These are phyloP conservation scores for Rynchops niger DNA, from an alignment of 2,113 vertebrate species.

Conservation along the genomic window DNA sequence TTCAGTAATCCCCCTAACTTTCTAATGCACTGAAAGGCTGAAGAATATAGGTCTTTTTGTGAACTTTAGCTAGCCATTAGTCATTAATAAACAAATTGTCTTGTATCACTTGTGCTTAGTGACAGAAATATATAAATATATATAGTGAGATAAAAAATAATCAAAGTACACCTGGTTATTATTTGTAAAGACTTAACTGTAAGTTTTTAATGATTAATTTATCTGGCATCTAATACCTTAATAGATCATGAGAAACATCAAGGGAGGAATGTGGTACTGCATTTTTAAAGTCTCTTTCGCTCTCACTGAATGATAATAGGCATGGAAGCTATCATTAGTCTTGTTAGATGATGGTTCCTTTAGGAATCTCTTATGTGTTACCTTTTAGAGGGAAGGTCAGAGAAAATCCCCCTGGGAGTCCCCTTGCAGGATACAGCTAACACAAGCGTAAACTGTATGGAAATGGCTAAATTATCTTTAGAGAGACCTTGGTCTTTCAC, in stretches of 20 bases:
- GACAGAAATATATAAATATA: constrained; percentile 73
- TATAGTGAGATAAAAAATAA: constrained; percentile 78
- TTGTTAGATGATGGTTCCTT: constrained; percentile 85
- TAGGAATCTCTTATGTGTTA: constrained; percentile 84
- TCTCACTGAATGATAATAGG: constrained; percentile 85
- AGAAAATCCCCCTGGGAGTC: constrained; percentile 73
- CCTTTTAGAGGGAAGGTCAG: constrained; percentile 83
- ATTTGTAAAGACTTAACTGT: constrained; percentile 85
- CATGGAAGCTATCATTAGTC: constrained; percentile 85
- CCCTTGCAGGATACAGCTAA: constrained; percentile 80
- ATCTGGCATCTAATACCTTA: constrained; percentile 81
- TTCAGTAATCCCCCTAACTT: constrained; percentile 42
- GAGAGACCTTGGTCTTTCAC: constrained; percentile 78
- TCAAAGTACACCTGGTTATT: constrained; percentile 83
- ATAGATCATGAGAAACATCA: constrained; percentile 87
- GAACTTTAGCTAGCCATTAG: constrained; percentile 29
- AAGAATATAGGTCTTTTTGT: constrained; percentile 15
- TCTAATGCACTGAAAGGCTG: background rate
- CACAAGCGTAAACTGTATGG: constrained; percentile 84
- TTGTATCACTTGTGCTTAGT: constrained; percentile 45
- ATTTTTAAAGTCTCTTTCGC: constrained; percentile 80
- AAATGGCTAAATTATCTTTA: constrained; percentile 85
- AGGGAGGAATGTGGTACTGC: constrained; percentile 85
- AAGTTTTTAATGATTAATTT: constrained; percentile 89
- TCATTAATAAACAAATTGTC: constrained; percentile 62